Evolutionary conservation across 2,888 invertebrate species (phyloP).

Genomic region (Byasa hedistus): DNA sequence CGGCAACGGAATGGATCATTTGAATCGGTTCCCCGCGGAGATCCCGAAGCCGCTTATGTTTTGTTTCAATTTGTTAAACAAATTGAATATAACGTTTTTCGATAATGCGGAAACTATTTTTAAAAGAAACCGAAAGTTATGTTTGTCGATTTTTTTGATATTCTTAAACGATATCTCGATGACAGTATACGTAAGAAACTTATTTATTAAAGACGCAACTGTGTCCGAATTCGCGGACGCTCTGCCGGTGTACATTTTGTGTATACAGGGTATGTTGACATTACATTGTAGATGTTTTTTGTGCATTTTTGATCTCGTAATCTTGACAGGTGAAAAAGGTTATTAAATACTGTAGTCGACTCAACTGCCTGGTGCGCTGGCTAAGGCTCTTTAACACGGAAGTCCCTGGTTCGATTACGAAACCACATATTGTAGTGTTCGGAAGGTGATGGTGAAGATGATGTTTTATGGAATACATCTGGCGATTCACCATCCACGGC

Average conservation of each 20-base stretch:
- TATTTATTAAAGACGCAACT: slow-evolving; percentile 1
- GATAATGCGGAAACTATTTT: not conserved
- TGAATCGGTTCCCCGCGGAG: not conserved
- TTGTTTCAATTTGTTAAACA: slow-evolving; percentile 8
- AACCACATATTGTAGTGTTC: no score
- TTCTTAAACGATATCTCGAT: slow-evolving; percentile 2
- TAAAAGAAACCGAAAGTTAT: slow-evolving; percentile 13
- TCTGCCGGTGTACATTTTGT: slow-evolving; percentile 9
- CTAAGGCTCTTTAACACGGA: no score
- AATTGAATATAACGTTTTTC: slow-evolving; percentile 12
- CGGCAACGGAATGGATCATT: not conserved
- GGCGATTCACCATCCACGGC: no score
- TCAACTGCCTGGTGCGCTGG: no score
- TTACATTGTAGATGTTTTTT: not conserved
- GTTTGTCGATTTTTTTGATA: not conserved
- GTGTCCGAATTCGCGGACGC: slow-evolving; percentile 12
- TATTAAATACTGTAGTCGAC: no score
- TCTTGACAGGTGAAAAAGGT: no score
- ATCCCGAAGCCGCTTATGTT: not conserved
- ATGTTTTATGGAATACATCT: no score
- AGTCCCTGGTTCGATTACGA: no score
- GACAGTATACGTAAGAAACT: slow-evolving; percentile 2
- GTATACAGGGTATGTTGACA: slow-evolving; percentile 12
- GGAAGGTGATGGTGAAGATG: no score
- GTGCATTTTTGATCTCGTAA: no score